Evolutionary conservation across 2,113 vertebrate species (phyloP).

Genomic region (Polypterus senegalus): DNA sequence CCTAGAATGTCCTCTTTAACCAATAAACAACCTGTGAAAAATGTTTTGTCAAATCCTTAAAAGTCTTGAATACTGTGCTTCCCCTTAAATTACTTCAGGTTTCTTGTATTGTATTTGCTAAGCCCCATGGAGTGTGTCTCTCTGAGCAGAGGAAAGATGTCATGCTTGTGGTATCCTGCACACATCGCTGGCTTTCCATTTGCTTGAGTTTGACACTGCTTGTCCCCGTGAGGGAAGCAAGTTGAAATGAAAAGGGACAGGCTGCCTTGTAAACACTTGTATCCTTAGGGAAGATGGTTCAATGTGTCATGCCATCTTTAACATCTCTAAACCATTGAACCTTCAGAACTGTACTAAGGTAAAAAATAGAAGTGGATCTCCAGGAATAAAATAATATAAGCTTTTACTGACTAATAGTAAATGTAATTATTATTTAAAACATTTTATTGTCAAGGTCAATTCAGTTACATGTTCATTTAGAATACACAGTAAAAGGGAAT

Average conservation of each 20-base stretch:
- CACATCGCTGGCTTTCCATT: constrained; percentile 15
- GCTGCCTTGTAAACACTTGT: background rate
- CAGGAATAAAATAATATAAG: constrained; percentile 3
- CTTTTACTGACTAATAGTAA: background rate
- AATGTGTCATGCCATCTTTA: background rate
- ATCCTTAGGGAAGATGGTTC: background rate
- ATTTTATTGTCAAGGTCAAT: constrained; percentile 1
- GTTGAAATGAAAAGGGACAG: background rate
- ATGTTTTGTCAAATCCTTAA: no score
- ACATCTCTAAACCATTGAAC: background rate
- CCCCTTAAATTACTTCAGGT: background rate
- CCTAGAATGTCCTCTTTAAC: no score
- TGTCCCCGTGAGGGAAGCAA: background rate
- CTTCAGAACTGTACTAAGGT: background rate
- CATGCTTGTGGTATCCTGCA: constrained; percentile 30
- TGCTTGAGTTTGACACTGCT: background rate
- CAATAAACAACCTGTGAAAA: no score
- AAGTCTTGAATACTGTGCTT: background rate
- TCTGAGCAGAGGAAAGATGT: constrained; percentile 6
- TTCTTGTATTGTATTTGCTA: background rate
- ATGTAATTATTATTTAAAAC: constrained; percentile 11
- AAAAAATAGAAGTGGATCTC: constrained; percentile 3
- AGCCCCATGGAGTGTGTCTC: background rate
- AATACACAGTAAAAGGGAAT: no score
- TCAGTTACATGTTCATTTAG: no score